Evolutionary conservation across 1,140 invertebrate genomes (phyloP).

Genomic region (Chironomus striatipennis): DNA sequence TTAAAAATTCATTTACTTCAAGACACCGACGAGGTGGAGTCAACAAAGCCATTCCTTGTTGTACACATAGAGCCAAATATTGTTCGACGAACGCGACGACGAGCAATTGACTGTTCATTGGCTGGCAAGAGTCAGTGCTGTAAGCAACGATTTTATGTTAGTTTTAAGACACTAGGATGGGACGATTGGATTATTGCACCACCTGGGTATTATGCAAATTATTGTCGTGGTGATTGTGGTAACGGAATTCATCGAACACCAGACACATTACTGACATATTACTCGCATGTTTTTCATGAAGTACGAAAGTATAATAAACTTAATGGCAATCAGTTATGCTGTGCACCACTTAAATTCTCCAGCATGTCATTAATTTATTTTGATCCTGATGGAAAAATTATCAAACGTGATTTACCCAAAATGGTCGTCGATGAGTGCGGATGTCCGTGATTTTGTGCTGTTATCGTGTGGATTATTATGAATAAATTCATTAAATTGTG

Average conservation of each 20-base stretch:
- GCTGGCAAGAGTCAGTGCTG: constrained; percentile 74
- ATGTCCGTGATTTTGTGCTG: constrained; percentile 57
- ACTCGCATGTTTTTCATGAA: constrained; percentile 83
- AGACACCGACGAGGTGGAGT: constrained; percentile 14
- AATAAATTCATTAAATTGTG: too few relatives aligned
- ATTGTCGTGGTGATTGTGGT: constrained; percentile 80
- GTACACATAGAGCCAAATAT: constrained; percentile 59
- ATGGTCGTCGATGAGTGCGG: constrained; percentile 96
- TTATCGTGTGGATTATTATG: too few relatives aligned
- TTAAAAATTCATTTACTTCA: constrained; percentile 49
- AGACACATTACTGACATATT: constrained; percentile 76
- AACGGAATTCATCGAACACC: constrained; percentile 60
- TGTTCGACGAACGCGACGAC: constrained; percentile 59
- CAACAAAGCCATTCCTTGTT: constrained; percentile 66
- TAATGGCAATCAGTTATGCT: constrained; percentile 77
- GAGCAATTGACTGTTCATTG: constrained; percentile 72
- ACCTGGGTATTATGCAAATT: constrained; percentile 85
- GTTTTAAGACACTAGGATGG: constrained; percentile 84
- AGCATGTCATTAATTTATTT: constrained; percentile 91
- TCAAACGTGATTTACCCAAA: constrained; percentile 88
- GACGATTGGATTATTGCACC: constrained; percentile 93
- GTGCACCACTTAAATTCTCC: constrained; percentile 87
- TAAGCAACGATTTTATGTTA: constrained; percentile 84
- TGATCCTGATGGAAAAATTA: constrained; percentile 80
- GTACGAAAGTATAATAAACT: constrained; percentile 66